Evolutionary conservation across 2,113 vertebrate genomes (phyloP), one percentile per base, ranked within the genome.

Genomic region (Microtus pennsylvanicus): DNA sequence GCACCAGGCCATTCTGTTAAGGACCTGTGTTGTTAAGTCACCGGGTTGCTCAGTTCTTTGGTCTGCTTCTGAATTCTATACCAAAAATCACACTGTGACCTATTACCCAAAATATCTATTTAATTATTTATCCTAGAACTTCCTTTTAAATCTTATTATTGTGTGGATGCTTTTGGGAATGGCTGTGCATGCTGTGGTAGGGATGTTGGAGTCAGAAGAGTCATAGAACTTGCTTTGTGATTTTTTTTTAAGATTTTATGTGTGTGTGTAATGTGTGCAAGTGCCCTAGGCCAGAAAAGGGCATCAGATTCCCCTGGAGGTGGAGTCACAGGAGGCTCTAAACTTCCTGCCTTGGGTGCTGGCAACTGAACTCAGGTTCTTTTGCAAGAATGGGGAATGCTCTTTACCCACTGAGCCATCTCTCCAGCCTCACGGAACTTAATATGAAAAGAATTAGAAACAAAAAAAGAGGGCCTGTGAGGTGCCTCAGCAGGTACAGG

Each of bases 51-150:
- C 55, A 9, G 3, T 61, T 93, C 38, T 93, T 82, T 33, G 17
- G 77, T 75, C 55, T 81, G 26, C 86, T 90, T 81, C 89, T 81
- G 47, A 89, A 30, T 91, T 75, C 26, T 12, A 80, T 58, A 61
- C 76, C 35, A 35, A 83, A 83, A 83, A 52, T 69, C 65, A 91
- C 52, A 81, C 16, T 50, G 45, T 21, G 35, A 50, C 42, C 65
- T 67, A 24, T 80, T 30, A 42, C 67, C 9, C 11, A 91, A 81
- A 85, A 50, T 67, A 76, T 21, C 19, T 70, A 42, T 92, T 63
- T 92, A 92, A 61, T 95, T 83, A 45, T 72, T 93, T 92, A 81
- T 88, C 21, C 47, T 85, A 69, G 45, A 24, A 13, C 52, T 77
- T 92, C 19, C 83, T 80, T 33, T 82, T 26, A 24, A 22, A 58